Conservation (phyloP, 2,797 vertebrate genomes). For the Anguilla megastoma region DNA sequence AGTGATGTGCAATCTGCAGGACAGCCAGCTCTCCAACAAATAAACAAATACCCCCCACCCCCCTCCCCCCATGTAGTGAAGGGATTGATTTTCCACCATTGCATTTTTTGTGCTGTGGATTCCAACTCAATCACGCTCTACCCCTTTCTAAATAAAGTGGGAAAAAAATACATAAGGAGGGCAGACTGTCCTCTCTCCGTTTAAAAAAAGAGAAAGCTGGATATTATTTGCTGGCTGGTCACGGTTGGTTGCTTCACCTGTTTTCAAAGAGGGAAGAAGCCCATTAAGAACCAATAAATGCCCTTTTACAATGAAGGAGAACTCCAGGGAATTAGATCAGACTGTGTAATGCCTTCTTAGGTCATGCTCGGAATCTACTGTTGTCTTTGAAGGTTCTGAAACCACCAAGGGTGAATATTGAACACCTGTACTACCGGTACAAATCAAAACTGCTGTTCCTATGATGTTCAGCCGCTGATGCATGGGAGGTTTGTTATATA, state of each 20-base stretch:
- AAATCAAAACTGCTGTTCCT: background rate
- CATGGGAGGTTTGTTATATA: background rate
- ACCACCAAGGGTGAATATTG: background rate
- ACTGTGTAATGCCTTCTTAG: background rate
- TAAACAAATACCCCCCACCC: background rate
- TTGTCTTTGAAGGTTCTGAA: background rate
- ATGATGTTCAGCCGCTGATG: background rate
- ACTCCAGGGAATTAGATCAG: background rate
- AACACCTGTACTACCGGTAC: background rate
- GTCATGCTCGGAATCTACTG: background rate
- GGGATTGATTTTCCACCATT: background rate
- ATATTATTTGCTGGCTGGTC: conserved; percentile 47
- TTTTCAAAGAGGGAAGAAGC: conserved; percentile 37
- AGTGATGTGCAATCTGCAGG: background rate
- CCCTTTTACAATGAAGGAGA: conserved; percentile 1
- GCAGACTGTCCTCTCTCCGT: background rate
- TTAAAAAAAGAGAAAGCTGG: conserved; percentile 45
- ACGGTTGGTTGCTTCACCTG: conserved; percentile 44
- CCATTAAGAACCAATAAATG: conserved; percentile 12
- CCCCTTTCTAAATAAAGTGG: background rate
- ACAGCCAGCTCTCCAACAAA: background rate
- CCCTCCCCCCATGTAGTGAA: background rate
- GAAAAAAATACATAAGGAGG: background rate
- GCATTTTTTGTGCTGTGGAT: background rate
- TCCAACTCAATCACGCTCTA: no score